Evolutionary conservation across 2,888 invertebrate species (phyloP).

Genomic region (Thymelicus lineola): DNA sequence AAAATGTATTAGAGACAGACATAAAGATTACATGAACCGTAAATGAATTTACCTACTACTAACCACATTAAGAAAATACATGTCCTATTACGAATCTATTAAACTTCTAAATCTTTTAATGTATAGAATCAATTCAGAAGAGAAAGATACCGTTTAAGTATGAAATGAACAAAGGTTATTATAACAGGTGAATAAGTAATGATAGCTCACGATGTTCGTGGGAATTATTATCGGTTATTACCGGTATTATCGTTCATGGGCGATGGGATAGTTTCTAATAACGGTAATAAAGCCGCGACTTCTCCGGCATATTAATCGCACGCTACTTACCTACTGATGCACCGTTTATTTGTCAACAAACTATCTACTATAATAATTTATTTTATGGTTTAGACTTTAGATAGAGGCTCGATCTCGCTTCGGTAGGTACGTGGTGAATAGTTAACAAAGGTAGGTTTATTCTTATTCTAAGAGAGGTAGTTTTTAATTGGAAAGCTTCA

Average conservation of each 20-base stretch:
- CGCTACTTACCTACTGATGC: not conserved
- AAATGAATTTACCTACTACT: no score
- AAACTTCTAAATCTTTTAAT: no score
- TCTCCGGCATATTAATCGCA: constrained; percentile 17
- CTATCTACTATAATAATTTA: constrained; percentile 7
- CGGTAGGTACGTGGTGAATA: no score
- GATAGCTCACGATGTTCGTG: constrained; percentile 24
- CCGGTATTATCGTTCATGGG: constrained; percentile 20
- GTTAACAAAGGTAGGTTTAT: no score
- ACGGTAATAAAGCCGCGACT: constrained; percentile 23
- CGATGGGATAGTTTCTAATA: constrained; percentile 29
- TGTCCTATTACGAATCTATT: no score
- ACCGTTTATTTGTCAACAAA: constrained; percentile 9
- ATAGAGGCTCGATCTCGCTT: no score
- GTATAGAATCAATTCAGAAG: not conserved
- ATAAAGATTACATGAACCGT: no score
- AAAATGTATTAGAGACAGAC: no score
- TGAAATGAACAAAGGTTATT: constrained; percentile 15
- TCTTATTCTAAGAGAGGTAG: no score
- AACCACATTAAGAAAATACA: no score
- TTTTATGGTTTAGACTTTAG: not conserved
- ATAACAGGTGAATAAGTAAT: constrained; percentile 22
- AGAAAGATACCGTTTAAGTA: not conserved
- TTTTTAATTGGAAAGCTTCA: no score
- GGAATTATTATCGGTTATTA: constrained; percentile 34